Percentiles rank a stretch among this genome's conserved stretches.
These are phyloP conservation scores for Chaitophorus viminalis DNA, from an alignment of 2,888 invertebrate species.

Conservation along the genomic window DNA sequence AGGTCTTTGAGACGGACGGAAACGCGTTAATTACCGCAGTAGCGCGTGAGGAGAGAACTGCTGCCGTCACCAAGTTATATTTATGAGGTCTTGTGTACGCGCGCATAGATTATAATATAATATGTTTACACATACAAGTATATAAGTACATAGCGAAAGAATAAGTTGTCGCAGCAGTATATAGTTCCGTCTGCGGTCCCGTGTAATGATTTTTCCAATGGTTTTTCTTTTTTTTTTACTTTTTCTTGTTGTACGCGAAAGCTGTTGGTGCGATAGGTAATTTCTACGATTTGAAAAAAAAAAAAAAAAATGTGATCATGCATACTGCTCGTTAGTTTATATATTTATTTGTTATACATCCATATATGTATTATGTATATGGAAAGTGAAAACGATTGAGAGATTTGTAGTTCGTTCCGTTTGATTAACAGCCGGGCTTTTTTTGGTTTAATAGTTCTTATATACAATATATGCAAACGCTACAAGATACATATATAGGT, in stretches of 20 bases:
- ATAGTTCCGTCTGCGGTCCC: neutral
- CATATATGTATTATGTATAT: neutral
- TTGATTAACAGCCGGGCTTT: neutral
- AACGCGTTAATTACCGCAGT: conserved; percentile 23
- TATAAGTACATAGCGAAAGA: neutral
- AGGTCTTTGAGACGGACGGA: conserved; percentile 18
- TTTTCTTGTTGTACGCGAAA: neutral
- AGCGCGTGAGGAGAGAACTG: neutral
- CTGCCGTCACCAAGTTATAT: neutral
- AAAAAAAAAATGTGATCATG: too few species aligned
- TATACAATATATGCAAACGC: too few species aligned
- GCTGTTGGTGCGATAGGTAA: neutral
- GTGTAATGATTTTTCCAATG: neutral
- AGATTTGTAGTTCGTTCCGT: neutral
- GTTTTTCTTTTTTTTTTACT: neutral
- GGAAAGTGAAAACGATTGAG: neutral
- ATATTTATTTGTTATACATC: too few species aligned
- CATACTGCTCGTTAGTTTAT: neutral
- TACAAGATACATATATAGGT: too few species aligned
- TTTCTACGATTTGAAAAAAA: neutral
- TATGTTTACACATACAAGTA: too few species aligned
- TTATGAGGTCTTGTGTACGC: conserved; percentile 7
- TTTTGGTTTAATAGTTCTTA: too few species aligned
- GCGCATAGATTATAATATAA: neutral
- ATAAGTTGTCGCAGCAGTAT: neutral